These are phyloP conservation scores for Bombus huntii DNA, from an alignment of 1,140 invertebrate species.

Conservation along the genomic window DNA sequence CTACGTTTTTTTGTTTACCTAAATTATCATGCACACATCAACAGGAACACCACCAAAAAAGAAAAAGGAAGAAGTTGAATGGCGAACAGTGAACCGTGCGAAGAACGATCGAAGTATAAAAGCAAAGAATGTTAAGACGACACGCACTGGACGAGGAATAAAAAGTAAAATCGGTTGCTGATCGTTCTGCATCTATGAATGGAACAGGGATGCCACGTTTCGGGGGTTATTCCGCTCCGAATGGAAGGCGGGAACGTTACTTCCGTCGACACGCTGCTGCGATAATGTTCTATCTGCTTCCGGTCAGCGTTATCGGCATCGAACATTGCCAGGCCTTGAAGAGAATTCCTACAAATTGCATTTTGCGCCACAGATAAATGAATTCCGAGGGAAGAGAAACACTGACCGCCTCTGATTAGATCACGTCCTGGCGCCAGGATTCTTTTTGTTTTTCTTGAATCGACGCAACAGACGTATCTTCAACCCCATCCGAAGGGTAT, in stretches of 20 bases:
- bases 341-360: conserved; percentile 59
- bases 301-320: conserved; percentile 49
- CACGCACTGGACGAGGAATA: not conserved
- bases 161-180: conserved; percentile 15
- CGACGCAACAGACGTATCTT: not conserved
- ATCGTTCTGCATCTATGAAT: conserved; percentile 41
- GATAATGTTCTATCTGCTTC: conserved; percentile 62
- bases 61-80: not conserved
- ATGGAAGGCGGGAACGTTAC: conserved; percentile 53
- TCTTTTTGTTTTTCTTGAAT: not conserved
- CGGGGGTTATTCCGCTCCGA: conserved; percentile 31
- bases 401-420: conserved; percentile 29
- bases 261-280: conserved; percentile 48
- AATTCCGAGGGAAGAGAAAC: conserved; percentile 13
- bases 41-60: not conserved
- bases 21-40: not conserved
- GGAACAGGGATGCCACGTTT: conserved; percentile 12
- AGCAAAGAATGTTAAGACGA: not conserved
- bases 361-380: conserved; percentile 41
- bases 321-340: conserved; percentile 58
- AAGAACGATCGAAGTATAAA: not conserved
- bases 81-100: not conserved
- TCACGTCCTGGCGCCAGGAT: conserved; percentile 34
- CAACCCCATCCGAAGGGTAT: not conserved
- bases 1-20: not conserved